Percentiles rank a stretch among this genome's conserved stretches.
These are phyloP conservation scores for Iselma pallidipennis DNA, from an alignment of 2,888 invertebrate genomes.

Conservation along the genomic window DNA sequence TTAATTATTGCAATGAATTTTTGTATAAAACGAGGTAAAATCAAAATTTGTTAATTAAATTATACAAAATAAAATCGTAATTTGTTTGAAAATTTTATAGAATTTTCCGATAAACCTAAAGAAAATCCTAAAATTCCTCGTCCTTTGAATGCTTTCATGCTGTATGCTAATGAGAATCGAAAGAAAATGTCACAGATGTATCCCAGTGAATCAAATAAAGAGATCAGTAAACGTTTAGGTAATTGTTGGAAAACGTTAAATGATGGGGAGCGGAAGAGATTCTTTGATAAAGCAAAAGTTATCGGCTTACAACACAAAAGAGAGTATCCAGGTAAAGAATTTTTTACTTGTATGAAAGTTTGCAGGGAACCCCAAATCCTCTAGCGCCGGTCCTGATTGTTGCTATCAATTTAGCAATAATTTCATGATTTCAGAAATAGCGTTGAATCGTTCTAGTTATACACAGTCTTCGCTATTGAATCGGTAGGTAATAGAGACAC, in stretches of 20 bases:
- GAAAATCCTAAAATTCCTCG: slow-evolving; percentile 58
- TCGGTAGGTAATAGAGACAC: too few species aligned
- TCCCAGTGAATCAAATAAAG: slow-evolving; percentile 65
- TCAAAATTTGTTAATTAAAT: background rate
- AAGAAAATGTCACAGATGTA: slow-evolving; percentile 61
- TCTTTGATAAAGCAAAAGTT: slow-evolving; percentile 60
- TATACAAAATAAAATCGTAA: background rate
- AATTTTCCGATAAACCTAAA: slow-evolving; percentile 9
- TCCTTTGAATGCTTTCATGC: slow-evolving; percentile 68
- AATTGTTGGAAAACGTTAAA: slow-evolving; percentile 63
- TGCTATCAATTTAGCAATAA: too few species aligned
- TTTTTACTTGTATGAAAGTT: background rate
- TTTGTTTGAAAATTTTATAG: background rate
- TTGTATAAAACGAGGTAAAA: slow-evolving; percentile 35
- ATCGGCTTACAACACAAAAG: slow-evolving; percentile 64
- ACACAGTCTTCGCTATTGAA: too few species aligned
- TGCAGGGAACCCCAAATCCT: too few species aligned
- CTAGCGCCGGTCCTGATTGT: too few species aligned
- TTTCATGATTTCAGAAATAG: too few species aligned
- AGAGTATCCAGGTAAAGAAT: slow-evolving; percentile 62
- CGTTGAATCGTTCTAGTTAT: too few species aligned
- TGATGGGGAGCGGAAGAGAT: slow-evolving; percentile 59
- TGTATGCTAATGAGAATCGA: slow-evolving; percentile 66
- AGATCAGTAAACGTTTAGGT: slow-evolving; percentile 64
- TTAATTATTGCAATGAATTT: slow-evolving; percentile 28